Percentiles rank a stretch among this genome's conserved stretches.
These are phyloP conservation scores for Drosophila tristis DNA, from an alignment of 1,140 invertebrate species.

Conservation along the genomic window DNA sequence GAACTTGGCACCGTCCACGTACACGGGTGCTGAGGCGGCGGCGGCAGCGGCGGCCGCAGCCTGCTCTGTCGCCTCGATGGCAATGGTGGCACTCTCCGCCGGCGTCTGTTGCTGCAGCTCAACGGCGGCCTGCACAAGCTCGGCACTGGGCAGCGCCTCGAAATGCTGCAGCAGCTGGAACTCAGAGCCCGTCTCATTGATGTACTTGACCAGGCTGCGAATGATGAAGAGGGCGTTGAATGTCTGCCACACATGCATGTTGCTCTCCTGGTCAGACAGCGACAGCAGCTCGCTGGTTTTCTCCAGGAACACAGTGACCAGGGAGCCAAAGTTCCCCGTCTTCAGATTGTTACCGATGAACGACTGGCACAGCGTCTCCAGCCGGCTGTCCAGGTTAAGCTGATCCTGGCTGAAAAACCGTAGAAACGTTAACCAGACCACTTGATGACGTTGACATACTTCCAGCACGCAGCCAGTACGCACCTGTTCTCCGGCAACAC, in stretches of 20 bases:
- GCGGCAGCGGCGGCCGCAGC: not conserved
- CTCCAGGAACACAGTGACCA: slow-evolving; percentile 93
- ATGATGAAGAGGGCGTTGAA: slow-evolving; percentile 97
- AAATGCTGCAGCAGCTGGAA: slow-evolving; percentile 90
- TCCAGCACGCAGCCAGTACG: slow-evolving; percentile 65
- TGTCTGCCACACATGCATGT: slow-evolving; percentile 96
- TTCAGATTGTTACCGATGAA: slow-evolving; percentile 91
- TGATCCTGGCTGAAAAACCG: slow-evolving; percentile 88
- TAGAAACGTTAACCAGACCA: not conserved
- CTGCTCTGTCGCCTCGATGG: slow-evolving; percentile 75
- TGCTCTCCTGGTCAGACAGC: slow-evolving; percentile 94
- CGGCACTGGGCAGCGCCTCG: slow-evolving; percentile 85
- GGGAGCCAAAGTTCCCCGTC: slow-evolving; percentile 94
- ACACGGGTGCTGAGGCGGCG: slow-evolving; percentile 28
- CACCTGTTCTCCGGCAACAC: slow-evolving; percentile 90
- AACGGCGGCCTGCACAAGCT: slow-evolving; percentile 57
- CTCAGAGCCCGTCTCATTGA: slow-evolving; percentile 92
- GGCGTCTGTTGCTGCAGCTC: slow-evolving; percentile 47
- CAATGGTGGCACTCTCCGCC: slow-evolving; percentile 55
- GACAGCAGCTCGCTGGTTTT: slow-evolving; percentile 91
- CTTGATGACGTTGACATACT: slow-evolving; percentile 41
- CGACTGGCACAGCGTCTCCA: slow-evolving; percentile 90
- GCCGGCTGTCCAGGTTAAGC: slow-evolving; percentile 91
- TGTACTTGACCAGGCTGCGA: slow-evolving; percentile 94
- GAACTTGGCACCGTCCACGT: slow-evolving; percentile 82